Evolutionary conservation across 2,797 vertebrate species (phyloP), one percentile per base, ranked within the genome.

Genomic region (Onychomys leucogaster): DNA sequence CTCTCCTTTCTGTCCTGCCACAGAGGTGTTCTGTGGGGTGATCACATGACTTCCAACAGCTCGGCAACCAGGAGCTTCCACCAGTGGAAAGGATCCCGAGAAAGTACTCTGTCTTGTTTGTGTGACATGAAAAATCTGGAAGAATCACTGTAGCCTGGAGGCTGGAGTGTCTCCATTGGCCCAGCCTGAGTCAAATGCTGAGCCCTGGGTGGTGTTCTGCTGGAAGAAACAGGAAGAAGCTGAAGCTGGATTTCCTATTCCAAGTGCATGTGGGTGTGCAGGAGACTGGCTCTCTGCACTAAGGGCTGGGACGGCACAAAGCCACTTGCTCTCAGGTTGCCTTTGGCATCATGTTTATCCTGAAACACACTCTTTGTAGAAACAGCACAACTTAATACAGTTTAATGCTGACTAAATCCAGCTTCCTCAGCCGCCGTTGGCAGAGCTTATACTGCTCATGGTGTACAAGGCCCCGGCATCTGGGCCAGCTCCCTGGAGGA

Each of bases 351-450:
- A 77, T 97, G 90, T 97, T 98, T 95, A 96, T 96, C 90, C 97
- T 97, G 94, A 96, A 97, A 87, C 65, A 77, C 78, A 87, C 46
- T 96, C 73, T 97, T 97, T 98, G 81, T 91, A 96, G 73, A 81
- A 96, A 96, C 43, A 93, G 88, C 93, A 97, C 93, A 21, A 97
- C 95, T 92, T 96, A 89, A 97, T 97, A 87, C 86, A 78, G 97
- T 97, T 98, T 97, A 97, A 98, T 98, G 96, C n/a, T 92, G 88
- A 59, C 96, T 95, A 98, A 98, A 98, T 98, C 83, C 97, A 95
- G 94, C 97, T 94, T 92, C 92, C 94, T 97, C 94, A 96, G 84
- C 65, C n/a, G 80, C 83, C 97, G 86, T 97, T 97, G 97, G 95
- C 92, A 96, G 90, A 97, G 96, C 92, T 98, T 90, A 96, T 0